A percentile compares a stretch with the other conserved stretches of the same genome.
Conservation (phyloP, 2,797 vertebrate species). For the Xenops minutus region DNA sequence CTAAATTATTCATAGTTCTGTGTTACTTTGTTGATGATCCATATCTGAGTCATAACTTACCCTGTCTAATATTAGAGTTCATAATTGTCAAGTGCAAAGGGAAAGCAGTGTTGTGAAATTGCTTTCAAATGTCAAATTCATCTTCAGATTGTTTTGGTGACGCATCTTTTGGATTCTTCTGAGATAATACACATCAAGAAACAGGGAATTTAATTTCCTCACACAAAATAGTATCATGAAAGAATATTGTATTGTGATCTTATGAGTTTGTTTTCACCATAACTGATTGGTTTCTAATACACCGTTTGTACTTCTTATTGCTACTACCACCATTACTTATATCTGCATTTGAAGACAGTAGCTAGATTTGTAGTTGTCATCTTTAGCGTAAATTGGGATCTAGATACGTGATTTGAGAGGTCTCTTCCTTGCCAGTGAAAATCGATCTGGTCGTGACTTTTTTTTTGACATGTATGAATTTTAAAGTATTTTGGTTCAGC, state of each 20-base stretch:
- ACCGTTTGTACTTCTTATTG: neutral
- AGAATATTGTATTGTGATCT: neutral
- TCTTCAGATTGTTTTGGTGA: neutral
- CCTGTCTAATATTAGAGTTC: neutral
- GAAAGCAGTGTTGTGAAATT: neutral
- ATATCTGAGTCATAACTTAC: neutral
- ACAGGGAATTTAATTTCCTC: neutral
- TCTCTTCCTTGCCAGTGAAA: neutral
- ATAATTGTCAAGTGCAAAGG: neutral
- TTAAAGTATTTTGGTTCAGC: neutral
- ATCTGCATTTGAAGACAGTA: neutral
- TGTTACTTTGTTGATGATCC: neutral
- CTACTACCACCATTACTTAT: neutral
- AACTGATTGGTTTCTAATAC: conserved; percentile 14
- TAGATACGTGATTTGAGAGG: neutral
- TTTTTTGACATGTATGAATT: neutral
- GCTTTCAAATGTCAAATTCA: neutral
- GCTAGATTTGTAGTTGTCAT: neutral
- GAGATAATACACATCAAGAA: neutral
- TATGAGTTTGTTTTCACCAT: neutral
- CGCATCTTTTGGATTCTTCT: neutral
- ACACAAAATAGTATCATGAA: neutral
- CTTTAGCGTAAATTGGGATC: neutral
- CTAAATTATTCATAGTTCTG: neutral
- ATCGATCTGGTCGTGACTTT: neutral